A percentile compares a stretch with the other conserved stretches of the same genome.
Conservation (phyloP, 2,888 invertebrate genomes). For the Chrysolina oricalcia region DNA sequence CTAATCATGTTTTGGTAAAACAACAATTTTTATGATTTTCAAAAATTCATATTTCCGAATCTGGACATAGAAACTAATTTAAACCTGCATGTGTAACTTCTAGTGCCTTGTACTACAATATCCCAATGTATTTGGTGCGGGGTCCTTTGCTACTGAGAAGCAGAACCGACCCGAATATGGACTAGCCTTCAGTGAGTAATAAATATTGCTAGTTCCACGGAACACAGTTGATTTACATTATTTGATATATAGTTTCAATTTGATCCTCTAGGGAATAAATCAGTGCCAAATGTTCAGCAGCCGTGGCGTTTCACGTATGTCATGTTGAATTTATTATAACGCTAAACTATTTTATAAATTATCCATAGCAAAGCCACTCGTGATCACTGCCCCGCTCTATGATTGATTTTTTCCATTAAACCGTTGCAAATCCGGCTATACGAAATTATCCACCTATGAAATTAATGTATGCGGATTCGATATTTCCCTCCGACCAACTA, state of each 20-base stretch:
- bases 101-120: no score
- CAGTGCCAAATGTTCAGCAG: slow-evolving; percentile 42
- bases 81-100: no score
- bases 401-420: slow-evolving; percentile 49
- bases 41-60: no score
- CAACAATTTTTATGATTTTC: no score
- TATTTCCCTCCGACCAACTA: slow-evolving; percentile 53
- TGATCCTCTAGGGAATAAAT: slow-evolving; percentile 45
- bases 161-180: no score
- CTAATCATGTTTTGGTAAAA: no score
- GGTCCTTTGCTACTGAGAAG: no score
- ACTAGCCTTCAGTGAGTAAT: no score
- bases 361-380: slow-evolving; percentile 37
- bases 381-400: slow-evolving; percentile 31
- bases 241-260: slow-evolving; percentile 41
- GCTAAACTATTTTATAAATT: slow-evolving; percentile 44
- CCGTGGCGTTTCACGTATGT: slow-evolving; percentile 41
- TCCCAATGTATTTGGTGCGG: no score
- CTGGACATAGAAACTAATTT: no score
- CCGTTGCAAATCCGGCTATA: slow-evolving; percentile 43
- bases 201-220: no score
- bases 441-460: slow-evolving; percentile 59
- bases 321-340: slow-evolving; percentile 44
- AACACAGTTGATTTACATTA: slow-evolving; percentile 30
- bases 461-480: slow-evolving; percentile 57